Evolutionary conservation across 1,140 invertebrate genomes (phyloP), one percentile per base, ranked within the genome.

Genomic region (Steinernema khuongi): DNA sequence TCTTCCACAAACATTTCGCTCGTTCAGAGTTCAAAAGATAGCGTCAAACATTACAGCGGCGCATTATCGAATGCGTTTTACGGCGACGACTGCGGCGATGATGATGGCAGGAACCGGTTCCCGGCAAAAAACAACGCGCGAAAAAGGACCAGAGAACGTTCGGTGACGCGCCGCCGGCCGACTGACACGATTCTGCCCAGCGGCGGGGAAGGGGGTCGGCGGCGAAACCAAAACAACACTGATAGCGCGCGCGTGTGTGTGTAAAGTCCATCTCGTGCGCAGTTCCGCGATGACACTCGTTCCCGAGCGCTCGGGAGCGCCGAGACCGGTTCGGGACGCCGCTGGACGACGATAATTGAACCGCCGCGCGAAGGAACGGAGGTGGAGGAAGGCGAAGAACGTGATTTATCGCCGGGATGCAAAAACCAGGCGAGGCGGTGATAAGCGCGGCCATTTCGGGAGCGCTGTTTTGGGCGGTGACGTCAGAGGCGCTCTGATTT

Each of bases 11-110:
- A 60, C 50, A 60, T 14, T 60, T 22, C 50, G 19, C 22, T 60
- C 50, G 50, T 60, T 60, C 50, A 60, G 50, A 60, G 50, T 60
- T 60, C 50, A 60, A 60, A 60, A 60, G 50, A 60, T 60, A 60
- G 26, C 50, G 50, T 60, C 50, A 60, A 60, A 60, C 50, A 60
- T 60, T 60, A 60, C 50, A 60, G 22, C 50, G 26, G 50, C 50
- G 22, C 7, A 17, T 60, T 60, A 60, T 60, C 50, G 50, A 60
- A 26, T 60, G 50, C 50, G 26, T 60, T 60, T 60, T 60, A 60
- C 50, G 19, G 50, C 50, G 50, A 22, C 11, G 50, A 60, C 4
- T 60, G 36, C 7, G 14, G 50, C 26, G 50, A 60, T 22, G 50
- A 26, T 17, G 50, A 60, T 60, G 50, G 50, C 50, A 17, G 50